Evolutionary conservation across 2,113 vertebrate genomes (phyloP).

Genomic region (Rhipidura dahli): DNA sequence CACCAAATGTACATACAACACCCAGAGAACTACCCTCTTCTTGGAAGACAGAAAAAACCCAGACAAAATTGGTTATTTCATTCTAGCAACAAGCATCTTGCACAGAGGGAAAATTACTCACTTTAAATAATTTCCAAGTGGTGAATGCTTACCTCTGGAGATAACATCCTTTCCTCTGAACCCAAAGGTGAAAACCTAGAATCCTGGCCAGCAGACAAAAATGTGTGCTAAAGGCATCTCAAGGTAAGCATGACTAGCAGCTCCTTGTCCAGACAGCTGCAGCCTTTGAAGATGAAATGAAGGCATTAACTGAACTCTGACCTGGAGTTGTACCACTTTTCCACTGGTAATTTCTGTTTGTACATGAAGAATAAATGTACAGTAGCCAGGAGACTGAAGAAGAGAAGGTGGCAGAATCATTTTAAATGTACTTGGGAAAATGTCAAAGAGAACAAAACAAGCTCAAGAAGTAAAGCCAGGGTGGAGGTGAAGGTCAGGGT

Average conservation of each 20-base stretch:
- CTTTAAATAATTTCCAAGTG: not conserved
- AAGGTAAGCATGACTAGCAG: not conserved
- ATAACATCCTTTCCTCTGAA: slow-evolving; percentile 2
- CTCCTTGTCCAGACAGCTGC: not conserved
- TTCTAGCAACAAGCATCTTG: slow-evolving; percentile 47
- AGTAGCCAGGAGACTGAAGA: not conserved
- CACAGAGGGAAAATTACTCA: slow-evolving; percentile 47
- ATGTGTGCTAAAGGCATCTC: not conserved
- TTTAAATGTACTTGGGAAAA: not conserved
- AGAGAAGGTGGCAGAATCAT: not conserved
- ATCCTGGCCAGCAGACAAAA: not conserved
- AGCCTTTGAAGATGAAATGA: not conserved
- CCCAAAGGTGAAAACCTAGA: not conserved
- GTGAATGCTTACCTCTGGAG: not conserved
- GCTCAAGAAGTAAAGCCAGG: not conserved
- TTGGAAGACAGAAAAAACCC: not conserved
- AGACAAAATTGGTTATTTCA: slow-evolving; percentile 35
- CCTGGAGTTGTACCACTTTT: not conserved
- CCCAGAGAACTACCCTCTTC: slow-evolving; percentile 30
- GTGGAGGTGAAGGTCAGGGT: not conserved
- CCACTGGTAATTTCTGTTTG: not conserved
- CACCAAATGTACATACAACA: not conserved
- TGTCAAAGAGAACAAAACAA: not conserved
- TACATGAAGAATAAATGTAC: not conserved
- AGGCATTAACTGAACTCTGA: not conserved